Percentiles rank a stretch among this genome's conserved stretches.
Evolutionary conservation across 2,113 vertebrate genomes (phyloP).

Genomic region (Psophia crepitans): DNA sequence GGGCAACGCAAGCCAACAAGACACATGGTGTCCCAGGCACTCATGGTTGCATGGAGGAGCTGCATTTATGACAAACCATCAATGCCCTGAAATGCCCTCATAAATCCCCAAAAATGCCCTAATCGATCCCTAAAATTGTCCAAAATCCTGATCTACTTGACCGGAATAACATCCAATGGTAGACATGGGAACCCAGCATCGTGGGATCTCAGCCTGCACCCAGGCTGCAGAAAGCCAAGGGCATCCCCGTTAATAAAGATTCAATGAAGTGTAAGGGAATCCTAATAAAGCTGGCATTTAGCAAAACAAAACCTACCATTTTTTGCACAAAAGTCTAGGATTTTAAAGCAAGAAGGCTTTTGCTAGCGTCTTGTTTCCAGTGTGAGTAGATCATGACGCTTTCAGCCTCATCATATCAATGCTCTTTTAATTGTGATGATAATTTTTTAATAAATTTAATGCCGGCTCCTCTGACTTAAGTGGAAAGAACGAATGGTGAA

Average conservation of each 20-base stretch:
- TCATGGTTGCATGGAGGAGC: rapidly evolving
- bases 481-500: background rate
- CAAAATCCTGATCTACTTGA: background rate
- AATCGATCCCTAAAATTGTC: background rate
- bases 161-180: background rate
- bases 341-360: background rate
- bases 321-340: background rate
- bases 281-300: background rate
- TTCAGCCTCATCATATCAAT: background rate
- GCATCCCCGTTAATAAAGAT: background rate
- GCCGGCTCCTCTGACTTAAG: background rate
- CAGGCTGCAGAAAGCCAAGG: background rate
- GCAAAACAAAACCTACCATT: background rate
- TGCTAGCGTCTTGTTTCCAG: rapidly evolving
- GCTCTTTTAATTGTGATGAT: background rate
- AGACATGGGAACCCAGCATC: background rate
- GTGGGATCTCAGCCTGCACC: background rate
- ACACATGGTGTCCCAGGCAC: background rate
- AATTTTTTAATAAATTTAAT: background rate
- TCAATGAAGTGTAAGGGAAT: background rate
- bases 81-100: background rate
- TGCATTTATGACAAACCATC: background rate
- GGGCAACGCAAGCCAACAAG: background rate
- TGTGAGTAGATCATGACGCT: rapidly evolving
- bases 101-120: too few relatives aligned